Evolutionary conservation across 2,797 vertebrate genomes (phyloP).

Genomic region (Neosilurus hyrtlii): DNA sequence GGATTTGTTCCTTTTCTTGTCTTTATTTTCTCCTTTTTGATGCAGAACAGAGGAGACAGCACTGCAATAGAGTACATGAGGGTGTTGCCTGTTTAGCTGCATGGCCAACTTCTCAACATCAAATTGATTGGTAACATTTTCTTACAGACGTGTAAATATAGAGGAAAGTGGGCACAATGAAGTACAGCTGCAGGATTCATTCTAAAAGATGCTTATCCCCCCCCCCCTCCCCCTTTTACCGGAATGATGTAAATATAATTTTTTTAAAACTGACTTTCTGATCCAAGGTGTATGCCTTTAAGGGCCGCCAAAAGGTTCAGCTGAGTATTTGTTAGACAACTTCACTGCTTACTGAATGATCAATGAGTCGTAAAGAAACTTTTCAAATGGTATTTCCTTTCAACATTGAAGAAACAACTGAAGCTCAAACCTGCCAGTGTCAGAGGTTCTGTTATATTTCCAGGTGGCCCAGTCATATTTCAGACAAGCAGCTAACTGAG

Average conservation of each 20-base stretch:
- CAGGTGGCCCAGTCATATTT: constrained; percentile 31
- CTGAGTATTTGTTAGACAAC: background rate
- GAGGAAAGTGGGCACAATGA: background rate
- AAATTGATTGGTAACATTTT: background rate
- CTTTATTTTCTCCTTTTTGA: background rate
- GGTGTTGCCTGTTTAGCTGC: background rate
- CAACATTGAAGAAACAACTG: background rate
- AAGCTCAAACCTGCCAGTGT: constrained; percentile 11
- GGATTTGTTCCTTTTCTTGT: background rate
- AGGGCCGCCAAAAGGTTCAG: background rate
- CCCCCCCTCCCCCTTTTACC: background rate
- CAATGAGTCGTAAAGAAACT: background rate
- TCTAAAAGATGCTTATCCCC: background rate
- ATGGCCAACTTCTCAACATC: constrained; percentile 9
- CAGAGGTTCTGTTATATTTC: constrained; percentile 3
- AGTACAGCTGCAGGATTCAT: constrained; percentile 17
- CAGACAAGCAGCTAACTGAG: constrained; percentile 22
- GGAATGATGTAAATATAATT: constrained; percentile 24
- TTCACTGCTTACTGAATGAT: background rate
- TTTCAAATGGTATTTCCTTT: background rate
- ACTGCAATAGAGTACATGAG: background rate
- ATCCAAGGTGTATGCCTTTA: background rate
- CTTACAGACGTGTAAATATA: background rate
- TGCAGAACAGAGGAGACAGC: background rate
- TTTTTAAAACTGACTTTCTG: background rate